A percentile compares a stretch with the other conserved stretches of the same genome.
phyloP scores from a whole-genome alignment of 1,140 invertebrate species.

The Tachypleus tridentatus region DNA sequence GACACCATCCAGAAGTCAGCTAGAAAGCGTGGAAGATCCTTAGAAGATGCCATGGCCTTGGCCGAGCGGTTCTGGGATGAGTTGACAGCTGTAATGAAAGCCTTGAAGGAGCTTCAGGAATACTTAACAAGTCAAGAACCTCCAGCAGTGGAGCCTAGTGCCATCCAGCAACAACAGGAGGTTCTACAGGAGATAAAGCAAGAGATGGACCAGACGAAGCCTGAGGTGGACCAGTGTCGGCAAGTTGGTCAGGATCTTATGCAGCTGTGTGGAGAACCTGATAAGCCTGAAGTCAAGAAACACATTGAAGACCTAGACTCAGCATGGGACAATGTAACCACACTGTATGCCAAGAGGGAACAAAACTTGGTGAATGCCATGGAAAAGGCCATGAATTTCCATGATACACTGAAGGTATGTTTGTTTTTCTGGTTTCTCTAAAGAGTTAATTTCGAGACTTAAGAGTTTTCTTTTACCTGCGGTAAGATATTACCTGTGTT shows the following conservation, averaged over 20 bases:
- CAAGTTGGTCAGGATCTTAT: conserved; percentile 82
- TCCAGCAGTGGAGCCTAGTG: conserved; percentile 77
- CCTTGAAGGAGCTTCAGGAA: conserved; percentile 78
- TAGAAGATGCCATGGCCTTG: conserved; percentile 75
- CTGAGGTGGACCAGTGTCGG: conserved; percentile 80
- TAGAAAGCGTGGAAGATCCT: conserved; percentile 57
- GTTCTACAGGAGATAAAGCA: conserved; percentile 77
- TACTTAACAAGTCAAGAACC: conserved; percentile 75
- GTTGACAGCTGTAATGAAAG: conserved; percentile 71
- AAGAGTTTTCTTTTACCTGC: too few relatives aligned
- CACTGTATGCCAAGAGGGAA: conserved; percentile 79
- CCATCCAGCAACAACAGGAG: conserved; percentile 89
- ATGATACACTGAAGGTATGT: conserved; percentile 72
- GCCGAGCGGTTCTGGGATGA: conserved; percentile 95
- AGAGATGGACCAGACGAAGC: conserved; percentile 84
- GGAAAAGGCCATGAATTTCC: conserved; percentile 97
- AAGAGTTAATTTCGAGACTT: too few relatives aligned
- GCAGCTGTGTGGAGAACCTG: conserved; percentile 83
- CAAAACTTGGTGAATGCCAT: conserved; percentile 93
- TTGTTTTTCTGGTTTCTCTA: too few relatives aligned
- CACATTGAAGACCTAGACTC: conserved; percentile 91
- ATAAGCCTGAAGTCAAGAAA: conserved; percentile 94
- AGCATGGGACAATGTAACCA: conserved; percentile 87
- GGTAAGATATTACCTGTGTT: too few relatives aligned
- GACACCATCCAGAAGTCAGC: conserved; percentile 80